Percentiles rank a stretch among this genome's conserved stretches.
Evolutionary conservation across 2,888 invertebrate genomes (phyloP).

Genomic region (Pteria penguin): DNA sequence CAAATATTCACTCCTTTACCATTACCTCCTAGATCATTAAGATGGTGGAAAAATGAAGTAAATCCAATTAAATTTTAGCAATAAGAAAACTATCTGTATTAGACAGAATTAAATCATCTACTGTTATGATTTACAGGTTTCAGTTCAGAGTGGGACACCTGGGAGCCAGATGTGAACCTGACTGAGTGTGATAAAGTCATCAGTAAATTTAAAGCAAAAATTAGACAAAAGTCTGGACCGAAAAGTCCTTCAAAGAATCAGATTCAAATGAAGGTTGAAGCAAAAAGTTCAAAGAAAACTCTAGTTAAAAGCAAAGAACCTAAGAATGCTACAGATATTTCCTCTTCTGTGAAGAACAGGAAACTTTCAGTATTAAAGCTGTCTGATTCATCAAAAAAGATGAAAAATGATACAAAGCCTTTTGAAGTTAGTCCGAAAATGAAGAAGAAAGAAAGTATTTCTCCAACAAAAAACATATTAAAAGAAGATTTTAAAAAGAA

Average conservation of each 20-base stretch:
- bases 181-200: conserved; percentile 58
- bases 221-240: not conserved
- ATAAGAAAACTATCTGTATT: no score
- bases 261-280: not conserved
- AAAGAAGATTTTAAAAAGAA: conserved; percentile 14
- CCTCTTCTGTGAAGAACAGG: not conserved
- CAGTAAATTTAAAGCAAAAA: conserved; percentile 52
- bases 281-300: conserved; percentile 14
- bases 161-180: conserved; percentile 72
- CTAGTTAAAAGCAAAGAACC: conserved; percentile 8
- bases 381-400: conserved; percentile 5
- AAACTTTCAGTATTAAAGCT: not conserved
- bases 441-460: not conserved
- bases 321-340: conserved; percentile 12
- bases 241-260: conserved; percentile 10
- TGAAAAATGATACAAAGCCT: not conserved
- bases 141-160: conserved; percentile 67
- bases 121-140: conserved; percentile 44
- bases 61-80: no score
- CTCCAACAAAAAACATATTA: not conserved
- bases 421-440: no score
- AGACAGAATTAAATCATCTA: not conserved
- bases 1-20: no score
- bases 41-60: no score
- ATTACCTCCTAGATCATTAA: no score